Evolutionary conservation across 2,113 vertebrate species (phyloP).

Genomic region (Psittacara wagleri): DNA sequence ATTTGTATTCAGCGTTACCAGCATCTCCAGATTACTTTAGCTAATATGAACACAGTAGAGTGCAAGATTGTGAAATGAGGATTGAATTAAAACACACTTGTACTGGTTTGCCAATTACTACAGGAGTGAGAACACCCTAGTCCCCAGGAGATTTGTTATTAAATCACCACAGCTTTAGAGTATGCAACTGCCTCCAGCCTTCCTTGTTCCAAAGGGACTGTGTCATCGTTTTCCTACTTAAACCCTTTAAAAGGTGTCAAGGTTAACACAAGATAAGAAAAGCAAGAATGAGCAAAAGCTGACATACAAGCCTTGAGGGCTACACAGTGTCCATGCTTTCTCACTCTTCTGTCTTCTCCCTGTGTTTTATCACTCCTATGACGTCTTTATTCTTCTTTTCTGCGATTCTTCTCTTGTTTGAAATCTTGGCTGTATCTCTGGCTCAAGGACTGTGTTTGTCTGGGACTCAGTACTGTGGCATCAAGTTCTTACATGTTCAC

Average conservation of each 20-base stretch:
- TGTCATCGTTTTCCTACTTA: rapidly evolving
- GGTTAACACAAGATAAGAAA: background rate
- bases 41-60: background rate
- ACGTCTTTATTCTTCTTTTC: background rate
- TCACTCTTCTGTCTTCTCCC: background rate
- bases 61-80: background rate
- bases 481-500: background rate
- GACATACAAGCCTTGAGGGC: background rate
- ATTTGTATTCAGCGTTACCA: background rate
- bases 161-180: background rate
- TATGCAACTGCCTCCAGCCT: background rate
- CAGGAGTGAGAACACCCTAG: background rate
- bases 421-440: background rate
- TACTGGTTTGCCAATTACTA: background rate
- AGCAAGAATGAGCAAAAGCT: background rate
- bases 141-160: background rate
- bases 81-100: background rate
- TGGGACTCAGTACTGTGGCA: background rate
- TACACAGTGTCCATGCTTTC: background rate
- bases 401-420: background rate
- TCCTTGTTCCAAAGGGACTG: background rate
- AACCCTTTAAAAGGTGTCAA: background rate
- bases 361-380: background rate
- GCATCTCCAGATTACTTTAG: background rate
- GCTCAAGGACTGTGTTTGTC: background rate